phyloP scores from a whole-genome alignment of 1,140 invertebrate species.

The Drosophila melanica region DNA sequence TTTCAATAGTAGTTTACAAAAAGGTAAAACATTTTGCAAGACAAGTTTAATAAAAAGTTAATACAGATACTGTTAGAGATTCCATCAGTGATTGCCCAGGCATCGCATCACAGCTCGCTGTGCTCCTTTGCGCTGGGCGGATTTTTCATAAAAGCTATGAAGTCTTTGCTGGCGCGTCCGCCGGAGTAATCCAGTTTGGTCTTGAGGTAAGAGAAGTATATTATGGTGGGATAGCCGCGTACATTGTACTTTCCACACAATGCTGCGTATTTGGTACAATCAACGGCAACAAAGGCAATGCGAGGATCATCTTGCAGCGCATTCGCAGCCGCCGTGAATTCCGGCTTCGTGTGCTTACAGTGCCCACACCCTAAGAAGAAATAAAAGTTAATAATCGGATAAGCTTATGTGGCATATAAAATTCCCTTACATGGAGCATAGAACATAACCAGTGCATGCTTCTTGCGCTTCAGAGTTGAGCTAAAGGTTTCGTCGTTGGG shows the following conservation, averaged over 20 bases:
- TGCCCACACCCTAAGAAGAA: slow-evolving; percentile 92
- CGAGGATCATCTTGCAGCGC: slow-evolving; percentile 89
- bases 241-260: slow-evolving; percentile 90
- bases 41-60: slow-evolving; percentile 19
- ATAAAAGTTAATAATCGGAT: neutral
- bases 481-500: slow-evolving; percentile 90
- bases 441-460: slow-evolving; percentile 94
- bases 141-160: slow-evolving; percentile 88
- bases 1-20: slow-evolving; percentile 4
- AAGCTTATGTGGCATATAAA: neutral
- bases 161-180: slow-evolving; percentile 89
- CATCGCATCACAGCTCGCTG: slow-evolving; percentile 60
- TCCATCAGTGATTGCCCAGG: slow-evolving; percentile 1
- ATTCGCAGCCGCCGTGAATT: slow-evolving; percentile 91
- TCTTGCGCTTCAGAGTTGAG: slow-evolving; percentile 85
- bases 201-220: slow-evolving; percentile 94
- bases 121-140: slow-evolving; percentile 80
- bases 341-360: slow-evolving; percentile 94
- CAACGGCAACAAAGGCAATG: slow-evolving; percentile 92
- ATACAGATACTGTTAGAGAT: slow-evolving; percentile 37
- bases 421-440: slow-evolving; percentile 93
- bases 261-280: slow-evolving; percentile 89
- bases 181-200: slow-evolving; percentile 88
- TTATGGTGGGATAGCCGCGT: slow-evolving; percentile 93
- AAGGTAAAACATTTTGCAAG: slow-evolving; percentile 11